Conservation (phyloP, 2,888 invertebrate species). For the Trypoxylon attenuatum region DNA sequence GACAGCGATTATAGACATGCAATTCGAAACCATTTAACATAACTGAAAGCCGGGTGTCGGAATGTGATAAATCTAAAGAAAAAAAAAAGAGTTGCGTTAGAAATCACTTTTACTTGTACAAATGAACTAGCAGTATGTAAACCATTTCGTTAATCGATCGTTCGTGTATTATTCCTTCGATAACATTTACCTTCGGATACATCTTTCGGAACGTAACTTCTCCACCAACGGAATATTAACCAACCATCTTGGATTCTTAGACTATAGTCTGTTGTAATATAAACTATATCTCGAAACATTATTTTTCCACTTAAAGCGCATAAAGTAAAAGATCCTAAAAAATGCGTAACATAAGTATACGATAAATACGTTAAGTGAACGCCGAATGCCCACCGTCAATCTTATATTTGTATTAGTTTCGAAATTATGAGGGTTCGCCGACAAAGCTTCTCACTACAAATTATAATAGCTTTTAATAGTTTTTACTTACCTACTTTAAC, state of each 20-base stretch:
- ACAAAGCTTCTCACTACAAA: too few species aligned
- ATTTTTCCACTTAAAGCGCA: conserved; percentile 98
- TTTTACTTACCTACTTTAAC: conserved; percentile 88
- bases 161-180: background rate
- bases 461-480: too few species aligned
- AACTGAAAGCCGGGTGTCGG: conserved; percentile 92
- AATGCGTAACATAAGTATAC: too few species aligned
- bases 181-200: conserved; percentile 88
- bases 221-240: conserved; percentile 98
- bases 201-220: conserved; percentile 95
- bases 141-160: too few species aligned
- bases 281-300: conserved; percentile 97
- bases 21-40: conserved; percentile 95
- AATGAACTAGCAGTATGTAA: too few species aligned
- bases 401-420: too few species aligned
- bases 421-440: too few species aligned
- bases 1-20: conserved; percentile 95
- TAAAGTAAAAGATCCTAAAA: conserved; percentile 91
- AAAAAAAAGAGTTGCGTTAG: background rate
- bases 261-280: conserved; percentile 95
- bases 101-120: background rate
- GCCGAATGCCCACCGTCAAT: too few species aligned
- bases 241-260: conserved; percentile 96
- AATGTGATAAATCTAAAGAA: conserved; percentile 93
- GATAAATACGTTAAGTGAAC: too few species aligned